Evolutionary conservation across 2,888 invertebrate species (phyloP).

Genomic region (Agrypnus murinus): DNA sequence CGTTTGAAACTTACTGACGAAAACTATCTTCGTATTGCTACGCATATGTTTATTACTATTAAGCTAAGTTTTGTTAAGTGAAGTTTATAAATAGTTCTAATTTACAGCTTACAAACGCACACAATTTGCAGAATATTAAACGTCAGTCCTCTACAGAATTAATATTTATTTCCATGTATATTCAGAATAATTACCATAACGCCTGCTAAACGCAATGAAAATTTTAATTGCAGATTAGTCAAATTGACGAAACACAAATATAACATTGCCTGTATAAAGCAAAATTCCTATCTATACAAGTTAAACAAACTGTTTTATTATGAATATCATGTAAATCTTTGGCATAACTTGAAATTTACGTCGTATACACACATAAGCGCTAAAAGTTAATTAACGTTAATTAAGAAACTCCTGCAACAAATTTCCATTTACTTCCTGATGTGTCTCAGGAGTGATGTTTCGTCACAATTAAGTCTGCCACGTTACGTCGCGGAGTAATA

Average conservation of each 20-base stretch:
- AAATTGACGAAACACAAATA: not conserved
- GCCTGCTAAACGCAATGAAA: slow-evolving; percentile 10
- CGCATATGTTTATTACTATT: no score
- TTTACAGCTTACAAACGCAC: not conserved
- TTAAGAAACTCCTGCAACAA: slow-evolving; percentile 16
- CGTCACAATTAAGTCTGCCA: no score
- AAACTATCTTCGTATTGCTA: no score
- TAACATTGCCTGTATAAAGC: not conserved
- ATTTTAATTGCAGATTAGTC: slow-evolving; percentile 30
- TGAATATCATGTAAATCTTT: slow-evolving; percentile 23
- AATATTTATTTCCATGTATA: slow-evolving; percentile 3
- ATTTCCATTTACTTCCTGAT: not conserved
- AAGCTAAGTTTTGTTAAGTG: no score
- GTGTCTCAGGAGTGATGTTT: no score
- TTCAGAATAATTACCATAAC: slow-evolving; percentile 11
- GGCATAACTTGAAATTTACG: not conserved
- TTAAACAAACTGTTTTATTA: slow-evolving; percentile 20
- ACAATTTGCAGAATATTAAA: not conserved
- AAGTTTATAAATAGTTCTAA: not conserved
- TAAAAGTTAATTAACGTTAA: slow-evolving; percentile 20
- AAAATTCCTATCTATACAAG: slow-evolving; percentile 1
- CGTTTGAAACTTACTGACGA: no score
- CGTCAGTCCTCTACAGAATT: slow-evolving; percentile 14
- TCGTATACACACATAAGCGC: slow-evolving; percentile 5
- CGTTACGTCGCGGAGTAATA: no score